Percentiles rank a stretch among this genome's conserved stretches.
Evolutionary conservation across 2,113 vertebrate genomes (phyloP).

Genomic region (Podilymbus podiceps): DNA sequence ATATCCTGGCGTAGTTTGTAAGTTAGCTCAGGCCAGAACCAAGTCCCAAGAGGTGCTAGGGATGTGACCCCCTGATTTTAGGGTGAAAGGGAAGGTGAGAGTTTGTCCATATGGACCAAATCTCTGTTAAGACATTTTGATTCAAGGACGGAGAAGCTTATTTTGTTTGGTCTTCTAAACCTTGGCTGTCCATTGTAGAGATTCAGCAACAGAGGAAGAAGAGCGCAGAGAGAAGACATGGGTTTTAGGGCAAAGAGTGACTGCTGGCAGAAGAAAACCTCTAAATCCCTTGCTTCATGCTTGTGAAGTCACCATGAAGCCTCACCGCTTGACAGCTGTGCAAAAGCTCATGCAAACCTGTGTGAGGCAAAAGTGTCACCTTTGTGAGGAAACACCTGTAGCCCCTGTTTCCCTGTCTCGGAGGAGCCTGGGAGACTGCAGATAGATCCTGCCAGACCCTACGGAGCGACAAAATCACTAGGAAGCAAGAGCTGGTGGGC

Average conservation of each 20-base stretch:
- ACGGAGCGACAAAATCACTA: rapidly evolving
- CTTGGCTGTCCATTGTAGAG: background rate
- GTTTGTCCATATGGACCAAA: background rate
- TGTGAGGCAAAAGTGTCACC: background rate
- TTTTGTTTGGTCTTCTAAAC: background rate
- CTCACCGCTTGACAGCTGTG: background rate
- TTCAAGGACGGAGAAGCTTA: background rate
- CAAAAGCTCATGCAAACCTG: background rate
- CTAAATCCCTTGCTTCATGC: background rate
- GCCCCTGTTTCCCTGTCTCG: rapidly evolving
- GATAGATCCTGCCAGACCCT: background rate
- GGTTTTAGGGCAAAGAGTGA: background rate
- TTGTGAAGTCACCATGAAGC: background rate
- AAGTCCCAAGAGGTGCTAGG: background rate
- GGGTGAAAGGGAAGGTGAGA: background rate
- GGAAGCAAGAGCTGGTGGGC: background rate
- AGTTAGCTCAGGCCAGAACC: background rate
- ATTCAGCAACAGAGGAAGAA: background rate
- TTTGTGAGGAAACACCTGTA: background rate
- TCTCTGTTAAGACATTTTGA: background rate
- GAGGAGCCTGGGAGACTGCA: background rate
- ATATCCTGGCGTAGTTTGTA: background rate
- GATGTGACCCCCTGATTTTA: background rate
- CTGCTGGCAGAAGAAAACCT: background rate
- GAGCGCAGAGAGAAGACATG: background rate